Percentiles rank a stretch among this genome's conserved stretches.
Evolutionary conservation across 2,797 vertebrate species (phyloP).

Genomic region (Gymnocypris eckloni): DNA sequence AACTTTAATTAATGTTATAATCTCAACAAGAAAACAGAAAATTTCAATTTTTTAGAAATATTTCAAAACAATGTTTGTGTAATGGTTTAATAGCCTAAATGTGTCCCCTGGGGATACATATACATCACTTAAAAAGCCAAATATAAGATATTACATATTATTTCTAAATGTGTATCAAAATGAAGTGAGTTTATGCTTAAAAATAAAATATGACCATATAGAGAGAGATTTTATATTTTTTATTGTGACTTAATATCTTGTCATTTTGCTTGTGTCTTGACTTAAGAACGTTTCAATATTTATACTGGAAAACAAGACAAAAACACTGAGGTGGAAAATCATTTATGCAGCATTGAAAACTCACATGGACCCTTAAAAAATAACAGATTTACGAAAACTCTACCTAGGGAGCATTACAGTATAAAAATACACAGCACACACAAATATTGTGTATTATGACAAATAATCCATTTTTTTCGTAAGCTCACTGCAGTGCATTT

Average conservation of each 20-base stretch:
- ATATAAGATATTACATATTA: neutral
- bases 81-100: neutral
- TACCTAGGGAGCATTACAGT: neutral
- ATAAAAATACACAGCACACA: neutral
- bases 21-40: neutral
- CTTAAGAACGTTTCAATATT: too few relatives aligned
- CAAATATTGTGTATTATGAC: neutral
- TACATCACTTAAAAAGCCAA: neutral
- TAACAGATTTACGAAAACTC: too few relatives aligned
- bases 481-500: neutral
- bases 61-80: neutral
- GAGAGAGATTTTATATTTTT: too few relatives aligned
- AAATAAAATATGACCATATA: neutral
- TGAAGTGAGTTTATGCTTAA: neutral
- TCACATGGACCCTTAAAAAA: too few relatives aligned
- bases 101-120: neutral
- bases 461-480: neutral
- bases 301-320: neutral
- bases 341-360: too few relatives aligned
- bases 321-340: too few relatives aligned
- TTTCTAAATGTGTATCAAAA: neutral
- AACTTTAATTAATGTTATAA: neutral
- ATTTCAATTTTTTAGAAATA: neutral
- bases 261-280: too few relatives aligned
- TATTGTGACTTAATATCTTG: too few relatives aligned